These are phyloP conservation scores for Alosa sapidissima DNA, from an alignment of 2,797 vertebrate genomes.

Conservation along the genomic window DNA sequence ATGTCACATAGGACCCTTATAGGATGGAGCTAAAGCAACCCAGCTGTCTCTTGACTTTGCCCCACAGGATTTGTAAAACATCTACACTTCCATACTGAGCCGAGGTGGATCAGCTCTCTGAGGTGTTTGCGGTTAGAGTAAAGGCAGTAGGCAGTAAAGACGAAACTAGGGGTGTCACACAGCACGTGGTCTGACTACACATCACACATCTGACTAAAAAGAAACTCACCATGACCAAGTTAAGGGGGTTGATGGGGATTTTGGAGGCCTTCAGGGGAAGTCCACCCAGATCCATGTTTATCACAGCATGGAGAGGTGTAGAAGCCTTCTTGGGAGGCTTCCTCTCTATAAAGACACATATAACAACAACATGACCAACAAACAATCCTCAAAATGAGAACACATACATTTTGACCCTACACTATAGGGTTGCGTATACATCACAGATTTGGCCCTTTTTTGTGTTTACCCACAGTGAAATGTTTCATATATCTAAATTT, in stretches of 20 bases:
- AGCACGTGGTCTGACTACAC: neutral
- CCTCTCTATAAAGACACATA: conserved; percentile 37
- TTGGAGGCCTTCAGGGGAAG: conserved; percentile 67
- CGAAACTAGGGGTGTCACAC: neutral
- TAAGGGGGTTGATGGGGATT: conserved; percentile 74
- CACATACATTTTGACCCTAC: neutral
- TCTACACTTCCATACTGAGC: neutral
- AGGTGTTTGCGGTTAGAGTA: neutral
- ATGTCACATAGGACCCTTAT: neutral
- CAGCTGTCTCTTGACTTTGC: neutral
- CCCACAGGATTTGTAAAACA: neutral
- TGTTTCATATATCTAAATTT: neutral
- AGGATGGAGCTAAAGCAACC: neutral
- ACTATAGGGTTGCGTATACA: neutral
- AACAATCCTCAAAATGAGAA: neutral
- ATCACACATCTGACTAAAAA: neutral
- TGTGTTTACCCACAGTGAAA: neutral
- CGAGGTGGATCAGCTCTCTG: neutral
- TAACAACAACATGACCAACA: neutral
- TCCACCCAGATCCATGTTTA: conserved; percentile 64
- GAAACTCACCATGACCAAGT: conserved; percentile 64
- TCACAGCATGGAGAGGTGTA: conserved; percentile 63
- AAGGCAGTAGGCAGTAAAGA: neutral
- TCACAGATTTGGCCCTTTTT: neutral
- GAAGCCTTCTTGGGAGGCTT: conserved; percentile 40